A percentile compares a stretch with the other conserved stretches of the same genome.
phyloP scores from a whole-genome alignment of 2,113 vertebrate species.

The Menidia beryllina region DNA sequence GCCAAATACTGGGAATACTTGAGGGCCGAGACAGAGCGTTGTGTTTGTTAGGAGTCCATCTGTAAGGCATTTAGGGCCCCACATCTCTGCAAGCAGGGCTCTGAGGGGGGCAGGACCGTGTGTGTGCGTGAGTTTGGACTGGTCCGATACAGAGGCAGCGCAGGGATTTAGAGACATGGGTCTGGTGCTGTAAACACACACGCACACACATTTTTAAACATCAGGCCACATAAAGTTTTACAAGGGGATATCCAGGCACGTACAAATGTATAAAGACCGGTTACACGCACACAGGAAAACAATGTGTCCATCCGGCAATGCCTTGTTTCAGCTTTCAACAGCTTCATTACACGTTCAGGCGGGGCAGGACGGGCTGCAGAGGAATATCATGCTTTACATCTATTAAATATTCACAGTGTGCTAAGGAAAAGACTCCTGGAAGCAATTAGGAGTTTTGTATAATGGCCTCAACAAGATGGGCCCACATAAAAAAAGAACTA shows the following conservation, averaged over 20 bases:
- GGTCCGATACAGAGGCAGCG: slow-evolving; percentile 38
- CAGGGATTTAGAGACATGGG: slow-evolving; percentile 46
- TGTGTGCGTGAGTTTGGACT: slow-evolving; percentile 58
- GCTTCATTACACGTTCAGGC: slow-evolving; percentile 18
- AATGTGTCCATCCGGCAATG: slow-evolving; percentile 1
- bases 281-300: too few species aligned
- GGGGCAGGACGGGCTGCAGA: slow-evolving; percentile 2
- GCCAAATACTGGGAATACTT: slow-evolving; percentile 79
- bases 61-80: slow-evolving; percentile 79
- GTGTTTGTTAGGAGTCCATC: slow-evolving; percentile 81
- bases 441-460: too few species aligned
- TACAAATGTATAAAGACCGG: slow-evolving; percentile 32
- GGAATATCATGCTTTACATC: slow-evolving; percentile 12
- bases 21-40: slow-evolving; percentile 67
- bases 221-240: slow-evolving; percentile 35
- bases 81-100: slow-evolving; percentile 63
- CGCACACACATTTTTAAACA: slow-evolving; percentile 44
- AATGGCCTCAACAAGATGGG: too few species aligned
- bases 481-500: too few species aligned
- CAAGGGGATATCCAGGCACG: slow-evolving; percentile 31
- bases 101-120: slow-evolving; percentile 49
- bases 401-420: background rate
- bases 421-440: too few species aligned
- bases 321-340: slow-evolving; percentile 7
- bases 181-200: slow-evolving; percentile 61